Conservation (phyloP, 2,113 vertebrate species). For the Pelvicachromis taeniatus region DNA sequence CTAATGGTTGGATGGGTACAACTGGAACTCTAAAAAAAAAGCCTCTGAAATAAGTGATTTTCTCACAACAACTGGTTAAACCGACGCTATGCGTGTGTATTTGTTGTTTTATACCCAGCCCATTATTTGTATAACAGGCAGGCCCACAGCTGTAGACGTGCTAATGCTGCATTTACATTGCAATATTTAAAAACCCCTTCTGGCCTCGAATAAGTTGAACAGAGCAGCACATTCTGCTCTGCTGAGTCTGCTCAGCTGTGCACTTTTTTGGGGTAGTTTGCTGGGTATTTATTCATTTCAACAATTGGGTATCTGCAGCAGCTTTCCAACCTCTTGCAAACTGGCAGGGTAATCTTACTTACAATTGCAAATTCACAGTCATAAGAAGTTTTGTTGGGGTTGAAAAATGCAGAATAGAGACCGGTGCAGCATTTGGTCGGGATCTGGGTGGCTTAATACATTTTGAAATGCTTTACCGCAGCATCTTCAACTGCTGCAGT, state of each 20-base stretch:
- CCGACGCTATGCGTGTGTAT: background rate
- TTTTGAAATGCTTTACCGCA: slow-evolving; percentile 44
- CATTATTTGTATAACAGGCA: slow-evolving; percentile 10
- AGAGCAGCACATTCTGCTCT: slow-evolving; percentile 34
- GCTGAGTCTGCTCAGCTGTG: slow-evolving; percentile 32
- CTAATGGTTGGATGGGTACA: background rate
- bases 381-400: slow-evolving; percentile 18
- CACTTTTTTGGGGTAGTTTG: slow-evolving; percentile 1
- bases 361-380: slow-evolving; percentile 39
- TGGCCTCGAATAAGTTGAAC: slow-evolving; percentile 20
- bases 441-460: slow-evolving; percentile 22
- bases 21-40: background rate
- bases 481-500: slow-evolving; percentile 39
- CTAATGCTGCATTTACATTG: slow-evolving; percentile 45
- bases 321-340: background rate
- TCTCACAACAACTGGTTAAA: background rate
- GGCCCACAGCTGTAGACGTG: background rate
- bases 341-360: slow-evolving; percentile 18
- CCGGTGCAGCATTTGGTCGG: background rate
- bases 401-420: background rate
- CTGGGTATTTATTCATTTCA: slow-evolving; percentile 25
- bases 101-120: background rate
- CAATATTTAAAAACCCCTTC: slow-evolving; percentile 37
- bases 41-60: background rate
- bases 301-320: slow-evolving; percentile 28